Evolutionary conservation across 2,888 invertebrate species (phyloP).

Genomic region (Megalurothrips usitatus): DNA sequence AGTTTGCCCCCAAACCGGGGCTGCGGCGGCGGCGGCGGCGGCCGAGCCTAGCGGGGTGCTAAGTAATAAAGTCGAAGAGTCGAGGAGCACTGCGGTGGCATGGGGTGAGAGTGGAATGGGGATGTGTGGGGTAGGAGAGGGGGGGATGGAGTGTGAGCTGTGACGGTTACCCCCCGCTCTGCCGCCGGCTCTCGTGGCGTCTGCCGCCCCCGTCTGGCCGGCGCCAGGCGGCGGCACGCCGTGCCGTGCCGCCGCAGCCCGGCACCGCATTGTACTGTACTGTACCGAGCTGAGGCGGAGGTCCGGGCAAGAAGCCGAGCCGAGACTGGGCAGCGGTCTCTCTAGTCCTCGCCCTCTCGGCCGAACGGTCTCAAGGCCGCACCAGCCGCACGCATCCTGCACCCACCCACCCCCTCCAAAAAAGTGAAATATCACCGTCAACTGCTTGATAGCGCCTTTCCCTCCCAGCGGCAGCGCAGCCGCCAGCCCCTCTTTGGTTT

Average conservation of each 20-base stretch:
- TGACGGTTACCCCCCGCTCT: background rate
- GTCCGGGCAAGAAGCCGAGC: too few species aligned
- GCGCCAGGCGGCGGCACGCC: background rate
- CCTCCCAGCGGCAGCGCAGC: background rate
- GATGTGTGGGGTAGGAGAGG: background rate
- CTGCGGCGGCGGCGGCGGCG: too few species aligned
- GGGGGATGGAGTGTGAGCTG: background rate
- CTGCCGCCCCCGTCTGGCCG: background rate
- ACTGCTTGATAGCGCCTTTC: background rate
- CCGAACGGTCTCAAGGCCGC: too few species aligned
- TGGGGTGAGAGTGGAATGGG: background rate
- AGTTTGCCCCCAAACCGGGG: too few species aligned
- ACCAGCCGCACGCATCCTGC: too few species aligned
- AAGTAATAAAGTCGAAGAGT: too few species aligned
- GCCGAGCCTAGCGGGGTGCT: too few species aligned
- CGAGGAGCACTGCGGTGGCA: background rate
- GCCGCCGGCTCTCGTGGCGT: background rate
- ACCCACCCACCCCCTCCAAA: too few species aligned
- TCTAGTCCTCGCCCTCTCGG: too few species aligned
- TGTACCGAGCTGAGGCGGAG: too few species aligned
- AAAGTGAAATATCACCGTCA: background rate
- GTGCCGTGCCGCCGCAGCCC: background rate
- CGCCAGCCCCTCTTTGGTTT: background rate
- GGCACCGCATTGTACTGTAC: background rate
- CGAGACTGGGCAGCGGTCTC: too few species aligned